Base-by-base conservation (phyloP, 2,888 invertebrate genomes). In the Spilarctia lutea region DNA sequence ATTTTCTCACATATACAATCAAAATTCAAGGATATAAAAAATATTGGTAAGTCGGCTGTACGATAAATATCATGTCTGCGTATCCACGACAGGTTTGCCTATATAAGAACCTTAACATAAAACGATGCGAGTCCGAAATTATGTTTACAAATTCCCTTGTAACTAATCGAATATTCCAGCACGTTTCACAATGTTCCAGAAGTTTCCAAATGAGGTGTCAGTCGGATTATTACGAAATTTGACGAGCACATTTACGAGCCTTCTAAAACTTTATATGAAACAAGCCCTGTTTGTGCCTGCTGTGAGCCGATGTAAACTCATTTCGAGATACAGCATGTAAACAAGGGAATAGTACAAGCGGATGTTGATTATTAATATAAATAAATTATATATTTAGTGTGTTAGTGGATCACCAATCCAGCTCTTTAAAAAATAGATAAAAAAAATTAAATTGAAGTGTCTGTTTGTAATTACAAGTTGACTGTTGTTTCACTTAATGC, bases 261-360 rank as follows among this genome's bases (percentile, higher is more conserved):
- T 67, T 39, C 33, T 39, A 67, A n/a, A 67, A 35, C n/a, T n/a
- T 39, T 65, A 33, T 65, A 35, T 56, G 52, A 56, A n/a, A 56
- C 52, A 56, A 56, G 3, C 2, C n/a, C 52, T 56, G 1, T n/a
- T 56, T 56, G 52, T 56, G 52, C 10, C n/a, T n/a, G 52, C 3
- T 56, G 52, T 20, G 52, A 56, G 24, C 10, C 52, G n/a, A 56
- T 56, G n/a, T 56, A 11, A 3, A 56, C 52, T 56, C 10, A 20
- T 48, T 48, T 48, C 16, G 48, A 20, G 20, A 48, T 48, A 48
- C 6, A 20, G 20, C 48, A 1, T 1, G 18, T 48, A 48, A 48
- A 48, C 20, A 24, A 10, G 11, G 2, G 52, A 56, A 56, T 56
- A n/a, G n/a, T n/a, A 56, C 52, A 56, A 56, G 1, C 52, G 52